These are phyloP conservation scores for Hesperia comma DNA, from an alignment of 2,888 invertebrate genomes.

Conservation along the genomic window DNA sequence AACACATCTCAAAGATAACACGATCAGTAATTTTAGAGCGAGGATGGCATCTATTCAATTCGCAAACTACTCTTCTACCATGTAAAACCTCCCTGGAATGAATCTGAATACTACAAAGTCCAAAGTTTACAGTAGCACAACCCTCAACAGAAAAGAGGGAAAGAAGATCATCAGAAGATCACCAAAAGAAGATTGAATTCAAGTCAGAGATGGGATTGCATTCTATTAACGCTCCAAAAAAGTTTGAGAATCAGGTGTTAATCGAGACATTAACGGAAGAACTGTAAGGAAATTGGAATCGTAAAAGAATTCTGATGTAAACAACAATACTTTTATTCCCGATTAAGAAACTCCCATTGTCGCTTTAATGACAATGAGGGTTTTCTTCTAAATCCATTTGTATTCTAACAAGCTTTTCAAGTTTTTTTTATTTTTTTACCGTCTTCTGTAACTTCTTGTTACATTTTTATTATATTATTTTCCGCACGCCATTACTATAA, in stretches of 20 bases:
- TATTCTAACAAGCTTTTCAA: slow-evolving; percentile 31
- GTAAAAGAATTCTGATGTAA: slow-evolving; percentile 34
- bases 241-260: slow-evolving; percentile 13
- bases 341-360: slow-evolving; percentile 35
- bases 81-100: too few species aligned
- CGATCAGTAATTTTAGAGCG: too few species aligned
- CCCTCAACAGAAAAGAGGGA: too few species aligned
- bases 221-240: background rate
- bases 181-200: too few species aligned
- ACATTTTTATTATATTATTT: background rate
- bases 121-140: too few species aligned
- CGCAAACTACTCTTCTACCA: too few species aligned
- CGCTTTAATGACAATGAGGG: slow-evolving; percentile 30
- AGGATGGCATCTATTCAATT: too few species aligned
- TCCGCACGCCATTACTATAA: background rate
- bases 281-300: slow-evolving; percentile 31
- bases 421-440: slow-evolving; percentile 19
- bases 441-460: background rate
- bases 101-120: too few species aligned
- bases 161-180: too few species aligned
- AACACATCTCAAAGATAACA: too few species aligned
- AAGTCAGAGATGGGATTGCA: too few species aligned
- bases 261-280: slow-evolving; percentile 21
- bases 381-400: slow-evolving; percentile 22
- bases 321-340: slow-evolving; percentile 32